Evolutionary conservation across 53 echinoderm and acorn worm genomes (phyloP), one percentile per base, ranked within the genome.

Genomic region (Arbacia lixula): DNA sequence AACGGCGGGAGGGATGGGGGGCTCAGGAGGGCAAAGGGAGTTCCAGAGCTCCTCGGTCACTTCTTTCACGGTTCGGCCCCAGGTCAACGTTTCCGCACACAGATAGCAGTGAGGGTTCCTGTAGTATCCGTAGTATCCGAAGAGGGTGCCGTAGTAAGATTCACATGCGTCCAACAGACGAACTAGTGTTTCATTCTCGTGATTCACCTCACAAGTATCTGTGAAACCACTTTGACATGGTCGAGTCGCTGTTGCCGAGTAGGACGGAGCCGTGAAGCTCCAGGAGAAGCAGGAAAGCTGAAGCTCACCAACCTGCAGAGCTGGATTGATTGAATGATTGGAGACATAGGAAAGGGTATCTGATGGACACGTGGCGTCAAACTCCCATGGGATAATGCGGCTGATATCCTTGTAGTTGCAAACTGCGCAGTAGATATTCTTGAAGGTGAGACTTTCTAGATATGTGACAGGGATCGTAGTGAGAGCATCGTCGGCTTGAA

Each of bases 361-460:
- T 5, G 25, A 22, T 5, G 14, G 24, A 43, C 69, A 69, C 21
- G 42, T 69, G 5, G 46, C 69, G 25, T 69, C 69, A 12, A 69
- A 42, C 28, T 11, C 43, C 69, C 69, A 69, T 11, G 69, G 69
- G 16, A 16, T 69, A 17, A 69, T 43, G 43, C 4, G 26, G 34
- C 42, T 41, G 25, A 69, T 24, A 36, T 27, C 21, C 14, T 26
- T 69, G 42, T 6, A 69, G 69, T 69, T 69, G 29, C 69, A 69
- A 26, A 69, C 26, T 42, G 28, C 69, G 36, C 69, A 69, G 36
- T 69, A 69, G 5, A 69, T 29, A 43, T 69, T 69, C 43, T 69
- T 69, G 12, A 69, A 69, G 14, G 69, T 69, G 69, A 69, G 40
- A 10, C 14, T 69, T 6, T 28, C 16, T 3, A 69, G 21, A 43